phyloP scores from a whole-genome alignment of 2,113 vertebrate species.

The Forbesichthys agassizii region DNA sequence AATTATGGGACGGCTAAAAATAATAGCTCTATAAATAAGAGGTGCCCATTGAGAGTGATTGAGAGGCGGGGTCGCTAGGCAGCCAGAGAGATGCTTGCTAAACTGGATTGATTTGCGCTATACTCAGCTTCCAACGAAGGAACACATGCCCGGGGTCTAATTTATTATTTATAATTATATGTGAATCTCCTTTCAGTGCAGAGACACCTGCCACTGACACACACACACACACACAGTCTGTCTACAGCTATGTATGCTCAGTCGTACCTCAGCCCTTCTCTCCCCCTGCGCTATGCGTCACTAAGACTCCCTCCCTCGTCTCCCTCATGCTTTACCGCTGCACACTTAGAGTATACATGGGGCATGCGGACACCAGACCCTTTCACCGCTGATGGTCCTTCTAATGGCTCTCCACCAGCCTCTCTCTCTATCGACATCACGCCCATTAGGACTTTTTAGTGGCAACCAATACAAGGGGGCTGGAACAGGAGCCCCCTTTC shows the following conservation, averaged over 20 bases:
- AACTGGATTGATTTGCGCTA: constrained; percentile 57
- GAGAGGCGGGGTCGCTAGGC: constrained; percentile 58
- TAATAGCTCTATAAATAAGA: constrained; percentile 71
- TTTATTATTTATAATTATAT: constrained; percentile 71
- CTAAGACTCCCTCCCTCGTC: background rate
- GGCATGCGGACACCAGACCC: constrained; percentile 19
- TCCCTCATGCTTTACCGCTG: background rate
- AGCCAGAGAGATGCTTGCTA: constrained; percentile 50
- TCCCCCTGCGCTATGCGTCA: background rate
- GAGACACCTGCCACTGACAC: constrained; percentile 60
- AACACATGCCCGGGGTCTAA: constrained; percentile 41
- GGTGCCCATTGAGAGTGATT: constrained; percentile 67
- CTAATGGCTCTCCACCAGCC: constrained; percentile 51
- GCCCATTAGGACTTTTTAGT: constrained; percentile 65
- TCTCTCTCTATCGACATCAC: constrained; percentile 62
- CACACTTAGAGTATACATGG: constrained; percentile 7
- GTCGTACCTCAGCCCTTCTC: background rate
- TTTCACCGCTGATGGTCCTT: constrained; percentile 58
- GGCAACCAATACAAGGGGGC: constrained; percentile 32
- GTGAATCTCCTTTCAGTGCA: constrained; percentile 69
- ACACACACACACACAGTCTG: constrained; percentile 24
- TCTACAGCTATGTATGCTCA: constrained; percentile 6
- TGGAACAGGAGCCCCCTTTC: constrained; percentile 30
- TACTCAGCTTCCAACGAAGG: constrained; percentile 29
- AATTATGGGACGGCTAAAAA: constrained; percentile 70